A percentile compares a stretch with the other conserved stretches of the same genome.
phyloP scores from a whole-genome alignment of 1,140 invertebrate genomes.

The Archivesica marissinica region DNA sequence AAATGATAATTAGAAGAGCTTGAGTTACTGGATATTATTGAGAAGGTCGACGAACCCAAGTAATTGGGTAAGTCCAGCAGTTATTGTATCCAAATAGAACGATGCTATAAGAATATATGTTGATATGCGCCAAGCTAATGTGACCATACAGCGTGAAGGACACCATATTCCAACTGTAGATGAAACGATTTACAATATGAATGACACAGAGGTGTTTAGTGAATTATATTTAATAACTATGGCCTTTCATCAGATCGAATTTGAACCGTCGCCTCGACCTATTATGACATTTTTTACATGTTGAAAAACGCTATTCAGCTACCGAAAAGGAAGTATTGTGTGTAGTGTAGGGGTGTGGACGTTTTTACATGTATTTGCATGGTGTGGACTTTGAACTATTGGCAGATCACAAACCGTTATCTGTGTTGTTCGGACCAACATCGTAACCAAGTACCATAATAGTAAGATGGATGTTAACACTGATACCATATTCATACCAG shows the following conservation, averaged over 20 bases:
- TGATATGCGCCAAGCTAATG: conserved; percentile 12
- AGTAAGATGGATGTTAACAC: conserved; percentile 68
- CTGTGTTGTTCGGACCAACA: conserved; percentile 48
- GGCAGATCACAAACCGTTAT: conserved; percentile 81
- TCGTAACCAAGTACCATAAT: conserved; percentile 67
- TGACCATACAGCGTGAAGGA: conserved; percentile 66
- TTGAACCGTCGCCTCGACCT: conserved; percentile 65
- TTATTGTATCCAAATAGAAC: neutral
- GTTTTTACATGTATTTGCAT: conserved; percentile 82
- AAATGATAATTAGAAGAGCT: conserved; percentile 34
- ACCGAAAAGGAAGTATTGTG: conserved; percentile 84
- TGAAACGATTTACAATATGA: neutral
- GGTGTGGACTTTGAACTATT: conserved; percentile 79
- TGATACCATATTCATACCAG: conserved; percentile 67
- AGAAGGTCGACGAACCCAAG: conserved; percentile 69
- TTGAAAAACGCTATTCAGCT: conserved; percentile 78
- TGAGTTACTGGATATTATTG: conserved; percentile 70
- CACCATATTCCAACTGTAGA: conserved; percentile 70
- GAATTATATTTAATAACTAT: conserved; percentile 69
- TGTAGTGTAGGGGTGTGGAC: conserved; percentile 82
- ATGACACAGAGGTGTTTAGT: conserved; percentile 61
- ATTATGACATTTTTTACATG: conserved; percentile 70
- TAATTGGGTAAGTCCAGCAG: conserved; percentile 5
- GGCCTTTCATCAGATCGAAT: conserved; percentile 74
- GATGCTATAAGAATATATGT: neutral